Conservation (phyloP, 1,140 invertebrate species). For the Zaprionus nigranus region DNA sequence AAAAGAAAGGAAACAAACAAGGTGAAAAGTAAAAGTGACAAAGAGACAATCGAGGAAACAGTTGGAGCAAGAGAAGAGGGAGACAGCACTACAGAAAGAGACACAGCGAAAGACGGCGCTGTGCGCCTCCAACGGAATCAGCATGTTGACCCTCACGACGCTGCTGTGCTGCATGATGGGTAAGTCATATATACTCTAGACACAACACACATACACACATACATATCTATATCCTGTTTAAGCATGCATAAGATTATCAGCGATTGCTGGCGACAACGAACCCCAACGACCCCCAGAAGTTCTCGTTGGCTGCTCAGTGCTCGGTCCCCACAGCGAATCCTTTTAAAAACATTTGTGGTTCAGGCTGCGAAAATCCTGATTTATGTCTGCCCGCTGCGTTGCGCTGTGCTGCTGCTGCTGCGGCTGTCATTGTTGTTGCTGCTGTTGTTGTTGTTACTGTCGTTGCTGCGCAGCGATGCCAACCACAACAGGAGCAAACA, state of each 20-base stretch:
- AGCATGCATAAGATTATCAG: constrained; percentile 78
- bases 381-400: constrained; percentile 77
- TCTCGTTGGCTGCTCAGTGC: background rate
- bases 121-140: constrained; percentile 37
- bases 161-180: constrained; percentile 76
- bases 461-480: constrained; percentile 67
- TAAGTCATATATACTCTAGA: constrained; percentile 48
- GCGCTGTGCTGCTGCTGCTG: constrained; percentile 7
- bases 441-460: constrained; percentile 43
- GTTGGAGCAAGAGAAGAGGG: background rate
- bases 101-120: constrained; percentile 14
- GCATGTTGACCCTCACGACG: constrained; percentile 75
- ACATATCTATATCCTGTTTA: constrained; percentile 56
- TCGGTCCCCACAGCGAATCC: constrained; percentile 62
- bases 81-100: constrained; percentile 1
- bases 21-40: constrained; percentile 36
- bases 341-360: constrained; percentile 82
- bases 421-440: constrained; percentile 36
- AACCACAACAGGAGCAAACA: constrained; percentile 62
- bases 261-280: constrained; percentile 62
- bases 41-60: constrained; percentile 15
- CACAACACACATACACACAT: constrained; percentile 1
- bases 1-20: constrained; percentile 40
- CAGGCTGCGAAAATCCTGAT: constrained; percentile 79
- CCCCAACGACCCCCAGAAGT: constrained; percentile 37